Evolutionary conservation across 2,113 vertebrate genomes (phyloP), one percentile per base, ranked within the genome.

Genomic region (Pelmatolapia mariae): DNA sequence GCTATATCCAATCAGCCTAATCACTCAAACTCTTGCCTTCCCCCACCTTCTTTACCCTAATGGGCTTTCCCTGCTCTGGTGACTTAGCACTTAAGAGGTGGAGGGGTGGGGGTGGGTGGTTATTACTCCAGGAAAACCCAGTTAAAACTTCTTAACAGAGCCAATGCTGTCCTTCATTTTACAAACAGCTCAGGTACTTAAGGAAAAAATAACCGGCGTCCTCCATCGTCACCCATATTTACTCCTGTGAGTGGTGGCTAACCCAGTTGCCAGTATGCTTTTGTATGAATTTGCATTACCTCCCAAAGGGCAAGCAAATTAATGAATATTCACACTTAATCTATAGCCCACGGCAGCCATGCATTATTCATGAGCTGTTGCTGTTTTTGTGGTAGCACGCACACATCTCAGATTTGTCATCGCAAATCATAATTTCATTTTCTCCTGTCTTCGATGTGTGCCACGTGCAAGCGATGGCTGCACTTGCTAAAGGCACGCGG

Each of bases 321-420:
- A 96, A 97, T 96, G 96, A 97, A 96, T 96, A 97, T 97, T 97
- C 96, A 96, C 93, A 94, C 95, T 95, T 95, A 96, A 96, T 96
- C 95, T 96, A 96, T 96, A 97, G 95, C 95, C 96, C 85, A 93
- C 84, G 93, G 96, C 95, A 82, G 24, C 43, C 66, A 85, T 97
- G 90, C 89, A 96, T 96, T 95, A 97, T 97, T 96, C 95, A 97
- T 94, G 86, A 92, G 87, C 89, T 90, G 91, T 93, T 94, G 89
- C 91, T 92, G 91, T 92, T 94, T 91, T 94, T 91, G 86, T 92
- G 87, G 89, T 85, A 63, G 91, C 82, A 82, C 61, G 54, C 89
- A 92, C 88, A 81, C 88, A 54, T 89, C 91, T 95, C 92, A 91
- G 91, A 91, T 94, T 95, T 95, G 93, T 96, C 94, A 92, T 81